Evolutionary conservation across 1,140 invertebrate species (phyloP), one percentile per base, ranked within the genome.

Genomic region (Himalopsyche phryganea): DNA sequence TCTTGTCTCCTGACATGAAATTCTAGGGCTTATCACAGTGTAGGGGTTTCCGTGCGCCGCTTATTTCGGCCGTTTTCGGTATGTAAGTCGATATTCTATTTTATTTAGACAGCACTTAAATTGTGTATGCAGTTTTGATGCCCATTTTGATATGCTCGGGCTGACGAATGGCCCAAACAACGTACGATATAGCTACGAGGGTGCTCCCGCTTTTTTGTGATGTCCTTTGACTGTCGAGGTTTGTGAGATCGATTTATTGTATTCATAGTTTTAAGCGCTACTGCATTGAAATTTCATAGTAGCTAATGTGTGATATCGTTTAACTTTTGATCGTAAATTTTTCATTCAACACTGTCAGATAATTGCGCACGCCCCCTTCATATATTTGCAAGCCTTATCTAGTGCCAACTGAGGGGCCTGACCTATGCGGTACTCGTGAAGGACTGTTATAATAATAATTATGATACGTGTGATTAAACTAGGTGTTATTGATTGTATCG

Each of bases 151-250:
- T 45, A 45, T 17, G 10, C n/a, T 45, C 42, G 42, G 42, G 18
- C 7, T 15, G 38, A 11, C 42, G 14, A 17, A 45, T 45, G 42
- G 17, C 17, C 18, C 10, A 11, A 17, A 10, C 17, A 19, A 17
- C 42, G 42, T 19, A 15, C 42, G 5, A 10, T 45, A 20, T 17
- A 10, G 17, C 42, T 17, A 19, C 18, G 14, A 20, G 14, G 42
- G 18, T 40, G 23, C 23, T 28, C 23, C 23, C 42, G 42, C 42
- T 19, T 28, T 45, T 45, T 45, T 45, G 42, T 45, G 42, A 45
- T 45, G 42, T 17, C 14, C 42, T 10, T 45, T 19, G 42, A 45
- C 13, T 15, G 10, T 6, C 18, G 18, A 45, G 42, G 42, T 45
- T 45, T 45, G 42, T 45, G 18, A 6, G 11, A 28, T 28, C 23